Percentiles rank a stretch among this genome's conserved stretches.
Conservation (phyloP, 2,888 invertebrate species). For the Thysanoteuthis rhombus region DNA sequence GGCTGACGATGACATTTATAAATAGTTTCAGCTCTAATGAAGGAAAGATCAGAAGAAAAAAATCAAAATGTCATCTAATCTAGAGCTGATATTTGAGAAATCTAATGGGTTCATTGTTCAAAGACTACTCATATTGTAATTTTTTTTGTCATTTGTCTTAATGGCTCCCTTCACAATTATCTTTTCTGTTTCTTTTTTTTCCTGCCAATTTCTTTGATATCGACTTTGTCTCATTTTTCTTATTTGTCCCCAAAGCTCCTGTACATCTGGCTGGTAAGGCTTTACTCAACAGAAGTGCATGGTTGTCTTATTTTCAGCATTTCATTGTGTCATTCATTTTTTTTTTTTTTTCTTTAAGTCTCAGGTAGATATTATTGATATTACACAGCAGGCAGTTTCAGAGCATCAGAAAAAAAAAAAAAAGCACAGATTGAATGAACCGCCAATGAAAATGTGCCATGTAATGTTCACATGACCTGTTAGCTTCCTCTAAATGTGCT, state of each 20-base stretch:
- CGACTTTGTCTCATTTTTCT: not conserved
- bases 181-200: not conserved
- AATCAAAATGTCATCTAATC: too few species aligned
- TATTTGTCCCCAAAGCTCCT: conserved; percentile 12
- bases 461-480: not conserved
- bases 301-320: conserved; percentile 1
- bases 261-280: not conserved
- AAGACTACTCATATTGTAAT: too few species aligned
- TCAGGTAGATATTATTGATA: not conserved
- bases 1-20: too few species aligned
- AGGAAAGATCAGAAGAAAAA: too few species aligned
- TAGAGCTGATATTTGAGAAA: too few species aligned
- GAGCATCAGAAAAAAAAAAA: not conserved
- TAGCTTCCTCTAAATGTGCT: not conserved
- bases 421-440: not conserved
- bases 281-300: not conserved
- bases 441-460: not conserved
- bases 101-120: too few species aligned
- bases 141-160: not conserved
- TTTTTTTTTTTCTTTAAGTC: not conserved
- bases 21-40: too few species aligned
- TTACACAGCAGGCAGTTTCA: not conserved
- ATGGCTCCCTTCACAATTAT: not conserved
- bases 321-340: not conserved
- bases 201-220: not conserved